Evolutionary conservation across 2,888 invertebrate species (phyloP), one percentile per base, ranked within the genome.

Genomic region (Eupithecia insigniata): DNA sequence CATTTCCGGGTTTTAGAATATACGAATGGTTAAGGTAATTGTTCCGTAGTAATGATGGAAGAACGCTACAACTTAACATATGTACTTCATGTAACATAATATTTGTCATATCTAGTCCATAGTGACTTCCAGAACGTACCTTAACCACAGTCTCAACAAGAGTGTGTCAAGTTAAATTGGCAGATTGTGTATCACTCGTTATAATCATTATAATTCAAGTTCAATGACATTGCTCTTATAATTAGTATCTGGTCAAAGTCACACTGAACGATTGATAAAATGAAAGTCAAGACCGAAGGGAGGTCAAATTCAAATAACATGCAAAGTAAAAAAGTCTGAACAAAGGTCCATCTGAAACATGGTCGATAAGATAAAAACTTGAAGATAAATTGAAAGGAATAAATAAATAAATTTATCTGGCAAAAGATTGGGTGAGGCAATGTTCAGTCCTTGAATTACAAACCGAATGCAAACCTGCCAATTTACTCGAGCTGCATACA

Each of bases 51-150:
- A 87, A 82, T 88, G 90, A 90, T 91, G 91, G 91, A 91, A 92
- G 91, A 92, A 89, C 90, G 82, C 84, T 85, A 82, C 81, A 90
- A 90, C 88, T 87, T 88, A 90, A 88, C 82, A 87, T 86, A n/a
- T n/a, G n/a, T n/a, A 87, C 82, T 81, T 82, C 84, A 84, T 86
- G 85, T 85, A 88, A 88, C 85, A 84, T 85, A 87, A 86, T 85
- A 84, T 83, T 84, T 84, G 81, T 81, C 82, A 80, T 83, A 83
- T 80, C 80, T 85, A 85, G 77, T 82, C 81, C 81, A 81, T 80
- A 85, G 83, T 84, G 84, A 85, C 85, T 84, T 85, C 84, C 81
- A 88, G 86, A 85, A 86, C 86, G 81, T 81, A 87, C 86, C 88
- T 87, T 85, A 87, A 86, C 86, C 85, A 83, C 72, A 78, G 76